These are phyloP conservation scores for Keiferia lycopersicella DNA, from an alignment of 2,888 invertebrate genomes.

Conservation along the genomic window DNA sequence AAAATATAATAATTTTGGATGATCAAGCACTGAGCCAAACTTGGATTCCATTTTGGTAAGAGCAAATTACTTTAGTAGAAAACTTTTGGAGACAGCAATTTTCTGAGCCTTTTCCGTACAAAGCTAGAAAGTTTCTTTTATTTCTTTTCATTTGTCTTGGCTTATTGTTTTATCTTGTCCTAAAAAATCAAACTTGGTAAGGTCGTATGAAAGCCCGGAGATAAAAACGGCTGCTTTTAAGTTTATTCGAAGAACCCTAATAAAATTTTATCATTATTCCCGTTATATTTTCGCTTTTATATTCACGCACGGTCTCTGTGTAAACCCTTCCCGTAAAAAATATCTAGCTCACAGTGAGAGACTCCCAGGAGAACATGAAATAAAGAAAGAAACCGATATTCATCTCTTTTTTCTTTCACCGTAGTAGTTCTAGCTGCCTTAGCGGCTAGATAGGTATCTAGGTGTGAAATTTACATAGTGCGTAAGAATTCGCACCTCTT, in stretches of 20 bases:
- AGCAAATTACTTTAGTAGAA: conserved; percentile 5
- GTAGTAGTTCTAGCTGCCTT: too few species aligned
- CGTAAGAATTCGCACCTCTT: too few species aligned
- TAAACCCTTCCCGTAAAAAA: background rate
- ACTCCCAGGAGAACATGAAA: background rate
- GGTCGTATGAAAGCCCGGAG: conserved; percentile 17
- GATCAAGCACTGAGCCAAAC: background rate
- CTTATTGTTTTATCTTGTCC: conserved; percentile 21
- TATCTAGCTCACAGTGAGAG: background rate
- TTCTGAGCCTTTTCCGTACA: conserved; percentile 2
- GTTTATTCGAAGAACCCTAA: conserved; percentile 21
- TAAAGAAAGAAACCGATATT: too few species aligned
- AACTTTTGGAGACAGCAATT: conserved; percentile 17
- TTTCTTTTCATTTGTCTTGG: conserved; percentile 7
- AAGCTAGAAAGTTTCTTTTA: conserved; percentile 20
- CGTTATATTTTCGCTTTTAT: conserved; percentile 17
- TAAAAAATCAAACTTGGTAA: conserved; percentile 14
- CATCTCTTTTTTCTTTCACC: too few species aligned
- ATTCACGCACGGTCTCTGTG: background rate
- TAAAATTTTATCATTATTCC: conserved; percentile 22
- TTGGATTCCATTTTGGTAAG: conserved; percentile 14
- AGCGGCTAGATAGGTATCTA: too few species aligned
- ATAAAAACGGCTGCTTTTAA: conserved; percentile 12
- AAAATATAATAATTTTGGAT: conserved; percentile 1
- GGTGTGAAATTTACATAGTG: too few species aligned